Conservation (phyloP, 30 jellyfish, hydroid and myxozoan genomes). For the Calvadosia cruxmelitensis region DNA sequence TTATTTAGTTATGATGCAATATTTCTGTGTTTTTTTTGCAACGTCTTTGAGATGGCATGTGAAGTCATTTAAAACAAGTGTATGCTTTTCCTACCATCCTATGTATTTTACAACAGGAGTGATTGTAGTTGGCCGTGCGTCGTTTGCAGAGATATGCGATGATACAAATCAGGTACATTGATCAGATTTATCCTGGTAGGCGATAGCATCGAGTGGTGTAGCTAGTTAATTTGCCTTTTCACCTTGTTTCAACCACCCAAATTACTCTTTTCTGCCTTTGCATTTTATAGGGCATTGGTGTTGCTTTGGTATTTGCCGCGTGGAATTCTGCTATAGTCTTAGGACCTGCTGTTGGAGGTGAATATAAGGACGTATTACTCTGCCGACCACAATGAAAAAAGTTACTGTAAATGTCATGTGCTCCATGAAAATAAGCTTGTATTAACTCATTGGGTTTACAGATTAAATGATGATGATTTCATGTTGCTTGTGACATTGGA, state of each 20-base stretch:
- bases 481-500: neutral
- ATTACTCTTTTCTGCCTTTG: too few species aligned
- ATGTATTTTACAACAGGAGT: too few species aligned
- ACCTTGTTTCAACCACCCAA: too few species aligned
- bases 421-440: neutral
- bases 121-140: constrained; percentile 90
- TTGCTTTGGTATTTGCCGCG: constrained; percentile 77
- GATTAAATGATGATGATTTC: too few species aligned
- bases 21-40: too few species aligned
- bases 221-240: too few species aligned
- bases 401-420: neutral
- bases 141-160: constrained; percentile 91
- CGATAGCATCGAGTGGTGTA: neutral
- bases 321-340: constrained; percentile 94
- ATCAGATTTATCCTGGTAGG: neutral
- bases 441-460: too few species aligned
- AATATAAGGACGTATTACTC: neutral
- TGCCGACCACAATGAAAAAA: neutral
- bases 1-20: too few species aligned
- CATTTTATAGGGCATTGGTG: constrained; percentile 76
- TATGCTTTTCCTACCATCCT: too few species aligned
- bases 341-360: constrained; percentile 97
- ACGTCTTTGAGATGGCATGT: too few species aligned
- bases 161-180: constrained; percentile 69
- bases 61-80: too few species aligned